Conservation (phyloP, 1,140 invertebrate genomes). For the Bombus ignitus region DNA sequence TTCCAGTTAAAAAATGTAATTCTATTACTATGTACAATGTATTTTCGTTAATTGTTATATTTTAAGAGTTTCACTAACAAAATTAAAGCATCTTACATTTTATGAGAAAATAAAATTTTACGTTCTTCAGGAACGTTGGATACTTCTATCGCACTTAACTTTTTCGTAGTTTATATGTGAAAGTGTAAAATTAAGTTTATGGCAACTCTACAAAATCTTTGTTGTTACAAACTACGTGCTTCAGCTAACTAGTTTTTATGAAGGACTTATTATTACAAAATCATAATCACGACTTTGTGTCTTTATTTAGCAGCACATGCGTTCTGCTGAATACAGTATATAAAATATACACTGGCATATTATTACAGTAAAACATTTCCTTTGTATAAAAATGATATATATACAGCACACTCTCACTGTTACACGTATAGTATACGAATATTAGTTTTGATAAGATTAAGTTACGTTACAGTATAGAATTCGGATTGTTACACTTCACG, state of each 20-base stretch:
- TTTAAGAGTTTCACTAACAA: not conserved
- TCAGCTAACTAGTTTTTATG: slow-evolving; percentile 20
- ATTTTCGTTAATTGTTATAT: not conserved
- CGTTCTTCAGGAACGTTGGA: not conserved
- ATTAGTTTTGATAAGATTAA: slow-evolving; percentile 52
- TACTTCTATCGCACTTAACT: slow-evolving; percentile 8
- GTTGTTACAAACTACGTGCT: not conserved
- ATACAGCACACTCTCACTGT: slow-evolving; percentile 68
- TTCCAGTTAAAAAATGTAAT: not conserved
- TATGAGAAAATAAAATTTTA: slow-evolving; percentile 11
- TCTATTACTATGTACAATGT: slow-evolving; percentile 6
- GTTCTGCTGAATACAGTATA: slow-evolving; percentile 49
- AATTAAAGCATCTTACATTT: not conserved
- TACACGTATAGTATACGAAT: slow-evolving; percentile 54
- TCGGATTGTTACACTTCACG: slow-evolving; percentile 52
- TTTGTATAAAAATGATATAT: slow-evolving; percentile 72
- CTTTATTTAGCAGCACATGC: slow-evolving; percentile 45
- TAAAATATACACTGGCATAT: slow-evolving; percentile 49
- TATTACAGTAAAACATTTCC: slow-evolving; percentile 46
- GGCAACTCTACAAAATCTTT: not conserved
- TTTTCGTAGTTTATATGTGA: not conserved
- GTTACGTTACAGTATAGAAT: slow-evolving; percentile 60
- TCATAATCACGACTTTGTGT: slow-evolving; percentile 18
- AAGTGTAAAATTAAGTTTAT: slow-evolving; percentile 17
- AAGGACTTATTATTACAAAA: slow-evolving; percentile 29